Evolutionary conservation across 2,888 invertebrate species (phyloP), one percentile per base, ranked within the genome.

Genomic region (Dugesia japonica): DNA sequence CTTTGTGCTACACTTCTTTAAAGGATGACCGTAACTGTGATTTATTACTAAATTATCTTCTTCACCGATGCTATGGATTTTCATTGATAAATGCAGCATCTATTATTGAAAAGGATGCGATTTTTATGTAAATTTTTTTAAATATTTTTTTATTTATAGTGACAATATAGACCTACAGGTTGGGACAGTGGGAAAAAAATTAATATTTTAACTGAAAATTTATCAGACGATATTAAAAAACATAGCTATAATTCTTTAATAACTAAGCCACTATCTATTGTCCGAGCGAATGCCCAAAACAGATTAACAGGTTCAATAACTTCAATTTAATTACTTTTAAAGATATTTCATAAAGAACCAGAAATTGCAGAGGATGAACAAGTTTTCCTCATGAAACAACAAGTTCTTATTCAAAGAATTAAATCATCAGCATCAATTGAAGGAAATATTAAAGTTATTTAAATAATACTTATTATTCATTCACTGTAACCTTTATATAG

Each of bases 171-270:
- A 86, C 97, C 97, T 79, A 90, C 94, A 80, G 97, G 95, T 79
- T 97, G 97, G 97, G 97, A 97, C 86, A 95, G 92, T 86, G 90
- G 93, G 87, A 95, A 95, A 87, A 97, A 97, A 88, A 93, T 97
- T 84, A 90, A 91, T 85, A 95, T 97, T 87, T 88, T 97, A 56
- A 56, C n/a, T 84, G 97, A 97, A 86, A 95, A 94, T 85, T 90
- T 97, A 89, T 91, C 91, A 56, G 56, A 56, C 4, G 56, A 56
- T 13, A 56, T 56, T 56, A 56, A 56, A n/a, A 56, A 23, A 20
- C 56, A 56, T 1, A 56, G n/a, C 17, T 56, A 56, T 56, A 56
- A 56, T 23, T 56, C 56, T 20, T 56, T 13, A 13, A 56, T 56
- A 13, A 56, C 56, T n/a, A 56, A 56, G 17, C 56, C 56, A 7